Evolutionary conservation across 1,140 invertebrate genomes (phyloP).

Genomic region (Zaprionus vittiger): DNA sequence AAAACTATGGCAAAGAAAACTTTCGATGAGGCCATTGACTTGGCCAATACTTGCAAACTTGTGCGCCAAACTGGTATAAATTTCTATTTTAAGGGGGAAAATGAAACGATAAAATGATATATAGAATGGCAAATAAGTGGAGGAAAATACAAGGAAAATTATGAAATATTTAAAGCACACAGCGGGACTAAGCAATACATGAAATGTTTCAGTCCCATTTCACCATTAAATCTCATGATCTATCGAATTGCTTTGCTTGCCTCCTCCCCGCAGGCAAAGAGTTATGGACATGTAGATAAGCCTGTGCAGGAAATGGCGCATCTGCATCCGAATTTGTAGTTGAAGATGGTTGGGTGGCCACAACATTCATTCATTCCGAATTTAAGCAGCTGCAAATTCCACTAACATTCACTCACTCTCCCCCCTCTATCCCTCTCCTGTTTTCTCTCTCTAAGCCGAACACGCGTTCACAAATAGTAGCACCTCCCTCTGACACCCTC

Average conservation of each 20-base stretch:
- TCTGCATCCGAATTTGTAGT: background rate
- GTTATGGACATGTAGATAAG: background rate
- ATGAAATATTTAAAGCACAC: background rate
- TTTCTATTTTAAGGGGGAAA: background rate
- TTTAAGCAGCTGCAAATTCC: constrained; percentile 22
- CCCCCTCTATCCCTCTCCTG: background rate
- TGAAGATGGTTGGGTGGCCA: background rate
- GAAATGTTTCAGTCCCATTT: background rate
- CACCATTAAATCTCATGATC: background rate
- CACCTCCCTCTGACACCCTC: background rate
- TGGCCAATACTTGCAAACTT: constrained; percentile 23
- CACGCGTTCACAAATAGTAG: constrained; percentile 30
- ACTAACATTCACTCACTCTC: constrained; percentile 11
- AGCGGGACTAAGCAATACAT: background rate
- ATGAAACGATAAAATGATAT: background rate
- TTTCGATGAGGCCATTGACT: constrained; percentile 33
- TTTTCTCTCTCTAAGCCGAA: constrained; percentile 17
- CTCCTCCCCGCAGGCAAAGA: background rate
- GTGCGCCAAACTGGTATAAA: background rate
- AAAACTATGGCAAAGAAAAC: constrained; percentile 19
- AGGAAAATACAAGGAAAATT: background rate
- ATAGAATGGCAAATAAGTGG: background rate
- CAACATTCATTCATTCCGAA: constrained; percentile 5
- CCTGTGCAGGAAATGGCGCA: background rate
- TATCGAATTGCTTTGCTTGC: background rate